phyloP scores from a whole-genome alignment of 1,140 invertebrate species.

The Drosophila paulistorum region DNA sequence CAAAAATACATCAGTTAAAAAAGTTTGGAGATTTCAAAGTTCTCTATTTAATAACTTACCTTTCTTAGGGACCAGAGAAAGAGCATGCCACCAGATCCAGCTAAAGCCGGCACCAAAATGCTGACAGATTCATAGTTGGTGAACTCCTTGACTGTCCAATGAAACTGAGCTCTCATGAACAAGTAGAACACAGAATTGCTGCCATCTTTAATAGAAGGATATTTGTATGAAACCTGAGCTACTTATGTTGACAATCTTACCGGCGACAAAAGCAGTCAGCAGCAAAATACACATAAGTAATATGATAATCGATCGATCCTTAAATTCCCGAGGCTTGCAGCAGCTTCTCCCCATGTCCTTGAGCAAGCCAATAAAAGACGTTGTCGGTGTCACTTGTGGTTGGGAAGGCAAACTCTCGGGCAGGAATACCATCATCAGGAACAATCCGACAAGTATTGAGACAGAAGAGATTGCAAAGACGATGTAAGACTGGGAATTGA shows the following conservation, averaged over 20 bases:
- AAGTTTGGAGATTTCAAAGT: not conserved
- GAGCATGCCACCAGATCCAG: constrained; percentile 79
- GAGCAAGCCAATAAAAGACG: constrained; percentile 76
- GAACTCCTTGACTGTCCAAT: constrained; percentile 87
- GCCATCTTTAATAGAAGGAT: constrained; percentile 60
- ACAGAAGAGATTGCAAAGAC: constrained; percentile 61
- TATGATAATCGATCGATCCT: constrained; percentile 85
- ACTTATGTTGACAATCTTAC: constrained; percentile 17
- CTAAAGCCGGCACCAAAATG: constrained; percentile 83
- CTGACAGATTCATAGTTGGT: constrained; percentile 84
- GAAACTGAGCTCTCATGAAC: constrained; percentile 86
- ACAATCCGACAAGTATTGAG: constrained; percentile 48
- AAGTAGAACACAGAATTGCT: constrained; percentile 85
- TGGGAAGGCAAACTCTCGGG: constrained; percentile 60
- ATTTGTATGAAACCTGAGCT: not conserved
- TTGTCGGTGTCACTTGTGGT: not conserved
- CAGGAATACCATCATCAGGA: constrained; percentile 52
- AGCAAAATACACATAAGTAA: constrained; percentile 84
- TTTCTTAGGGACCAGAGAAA: constrained; percentile 84
- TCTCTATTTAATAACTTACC: constrained; percentile 28
- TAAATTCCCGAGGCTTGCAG: constrained; percentile 84
- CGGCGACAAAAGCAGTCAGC: constrained; percentile 83
- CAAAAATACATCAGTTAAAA: no score
- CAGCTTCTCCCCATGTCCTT: constrained; percentile 85
- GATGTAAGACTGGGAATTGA: constrained; percentile 50